Conservation (phyloP, 2,113 vertebrate genomes). For the Hippotragus niger region DNA sequence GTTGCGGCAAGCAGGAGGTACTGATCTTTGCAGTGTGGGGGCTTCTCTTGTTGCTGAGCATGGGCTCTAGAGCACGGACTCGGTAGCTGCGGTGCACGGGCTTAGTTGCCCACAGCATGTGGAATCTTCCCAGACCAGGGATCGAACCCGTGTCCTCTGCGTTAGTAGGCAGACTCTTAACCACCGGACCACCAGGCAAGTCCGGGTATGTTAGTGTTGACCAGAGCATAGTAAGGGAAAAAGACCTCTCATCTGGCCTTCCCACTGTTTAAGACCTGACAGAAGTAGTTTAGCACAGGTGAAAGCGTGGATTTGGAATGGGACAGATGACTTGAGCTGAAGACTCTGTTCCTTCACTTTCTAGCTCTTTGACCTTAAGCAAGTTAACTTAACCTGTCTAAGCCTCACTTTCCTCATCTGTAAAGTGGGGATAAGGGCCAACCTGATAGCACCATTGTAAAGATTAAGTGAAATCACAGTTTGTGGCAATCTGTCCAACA, state of each 20-base stretch:
- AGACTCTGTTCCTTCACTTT: neutral
- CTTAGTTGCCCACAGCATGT: neutral
- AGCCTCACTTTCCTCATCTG: neutral
- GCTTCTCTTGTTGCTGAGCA: neutral
- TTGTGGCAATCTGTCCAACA: neutral
- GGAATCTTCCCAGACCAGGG: neutral
- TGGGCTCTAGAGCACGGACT: neutral
- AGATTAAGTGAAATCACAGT: neutral
- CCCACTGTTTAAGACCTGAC: neutral
- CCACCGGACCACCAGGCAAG: neutral
- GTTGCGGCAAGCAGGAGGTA: neutral
- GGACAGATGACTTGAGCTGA: neutral
- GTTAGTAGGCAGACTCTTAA: neutral
- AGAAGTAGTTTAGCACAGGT: neutral
- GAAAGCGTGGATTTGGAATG: neutral
- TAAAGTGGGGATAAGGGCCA: neutral
- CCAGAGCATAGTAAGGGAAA: neutral
- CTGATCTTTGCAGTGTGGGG: neutral
- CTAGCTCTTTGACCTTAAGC: neutral
- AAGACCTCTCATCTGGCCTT: neutral
- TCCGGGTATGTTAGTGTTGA: neutral
- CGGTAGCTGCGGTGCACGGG: fast-evolving
- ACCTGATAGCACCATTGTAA: neutral
- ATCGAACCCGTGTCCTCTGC: fast-evolving
- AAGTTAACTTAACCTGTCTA: neutral